Percentiles rank a stretch among this genome's conserved stretches.
Evolutionary conservation across 64 coral and sea anemone genomes (phyloP).

Genomic region (Hydrozoanthus tunicans): DNA sequence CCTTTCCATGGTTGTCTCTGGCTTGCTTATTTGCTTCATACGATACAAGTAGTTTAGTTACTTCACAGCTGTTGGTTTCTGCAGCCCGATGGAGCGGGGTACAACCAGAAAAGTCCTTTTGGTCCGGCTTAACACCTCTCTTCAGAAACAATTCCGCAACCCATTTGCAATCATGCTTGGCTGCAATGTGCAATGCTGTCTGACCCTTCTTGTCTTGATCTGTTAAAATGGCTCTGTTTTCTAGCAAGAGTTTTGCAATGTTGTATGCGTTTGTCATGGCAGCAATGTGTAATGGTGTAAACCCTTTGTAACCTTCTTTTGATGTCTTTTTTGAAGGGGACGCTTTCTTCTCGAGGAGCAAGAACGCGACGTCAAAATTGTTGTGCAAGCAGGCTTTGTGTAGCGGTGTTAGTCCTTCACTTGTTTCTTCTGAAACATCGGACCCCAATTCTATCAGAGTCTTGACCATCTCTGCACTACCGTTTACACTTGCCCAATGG

Average conservation of each 20-base stretch:
- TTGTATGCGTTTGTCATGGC: background rate
- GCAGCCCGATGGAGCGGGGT: constrained; percentile 21
- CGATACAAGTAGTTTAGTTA: background rate
- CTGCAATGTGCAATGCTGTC: constrained; percentile 9
- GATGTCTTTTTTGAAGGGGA: background rate
- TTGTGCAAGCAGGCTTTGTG: constrained; percentile 33
- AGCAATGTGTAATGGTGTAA: background rate
- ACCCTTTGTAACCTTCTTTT: background rate
- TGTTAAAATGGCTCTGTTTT: background rate
- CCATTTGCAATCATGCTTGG: background rate
- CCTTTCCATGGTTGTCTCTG: background rate
- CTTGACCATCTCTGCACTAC: background rate
- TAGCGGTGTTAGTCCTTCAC: constrained; percentile 10
- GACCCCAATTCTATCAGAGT: background rate
- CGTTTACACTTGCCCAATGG: constrained; percentile 47
- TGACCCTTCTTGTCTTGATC: background rate
- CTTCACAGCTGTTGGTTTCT: background rate
- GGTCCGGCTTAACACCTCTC: background rate
- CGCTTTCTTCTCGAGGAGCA: background rate
- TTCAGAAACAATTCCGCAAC: background rate
- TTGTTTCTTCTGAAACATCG: background rate
- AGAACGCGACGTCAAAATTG: background rate
- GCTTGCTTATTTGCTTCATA: constrained; percentile 10
- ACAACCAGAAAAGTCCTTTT: background rate
- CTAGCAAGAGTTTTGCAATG: background rate